Conservation (phyloP, 2,888 invertebrate species). For the Athalia circularis region DNA sequence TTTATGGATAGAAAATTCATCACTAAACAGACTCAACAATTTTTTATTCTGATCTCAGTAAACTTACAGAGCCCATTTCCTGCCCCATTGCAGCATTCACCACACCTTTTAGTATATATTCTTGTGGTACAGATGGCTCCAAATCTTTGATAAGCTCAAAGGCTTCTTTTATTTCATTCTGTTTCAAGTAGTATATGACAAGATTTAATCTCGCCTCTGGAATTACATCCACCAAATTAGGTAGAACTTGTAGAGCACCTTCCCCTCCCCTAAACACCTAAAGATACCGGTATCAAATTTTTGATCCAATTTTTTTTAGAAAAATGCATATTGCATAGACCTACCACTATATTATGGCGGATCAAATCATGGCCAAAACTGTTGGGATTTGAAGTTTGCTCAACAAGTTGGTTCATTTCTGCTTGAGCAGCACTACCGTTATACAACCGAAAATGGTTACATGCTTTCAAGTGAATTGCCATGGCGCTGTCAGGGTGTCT, state of each 20-base stretch:
- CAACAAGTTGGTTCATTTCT: conserved; percentile 87
- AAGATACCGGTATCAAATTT: not conserved
- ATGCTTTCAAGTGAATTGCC: conserved; percentile 94
- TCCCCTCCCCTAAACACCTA: conserved; percentile 92
- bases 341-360: conserved; percentile 92
- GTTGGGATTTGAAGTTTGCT: conserved; percentile 81
- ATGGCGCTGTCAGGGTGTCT: conserved; percentile 95
- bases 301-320: not conserved
- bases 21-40: too few relatives aligned
- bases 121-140: conserved; percentile 95
- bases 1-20: too few relatives aligned
- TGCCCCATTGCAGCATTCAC: conserved; percentile 96
- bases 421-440: conserved; percentile 96
- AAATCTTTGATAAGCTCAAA: conserved; percentile 91
- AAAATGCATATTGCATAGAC: conserved; percentile 13
- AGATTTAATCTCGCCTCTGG: conserved; percentile 97
- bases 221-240: conserved; percentile 94
- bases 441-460: conserved; percentile 89
- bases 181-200: conserved; percentile 94
- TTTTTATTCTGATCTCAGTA: too few relatives aligned
- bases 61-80: conserved; percentile 89
- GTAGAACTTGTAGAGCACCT: conserved; percentile 94
- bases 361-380: conserved; percentile 93
- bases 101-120: conserved; percentile 97
- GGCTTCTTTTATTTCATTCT: conserved; percentile 92